A percentile compares a stretch with the other conserved stretches of the same genome.
phyloP scores from a whole-genome alignment of 2,113 vertebrate species.

The Reinhardtius hippoglossoides region DNA sequence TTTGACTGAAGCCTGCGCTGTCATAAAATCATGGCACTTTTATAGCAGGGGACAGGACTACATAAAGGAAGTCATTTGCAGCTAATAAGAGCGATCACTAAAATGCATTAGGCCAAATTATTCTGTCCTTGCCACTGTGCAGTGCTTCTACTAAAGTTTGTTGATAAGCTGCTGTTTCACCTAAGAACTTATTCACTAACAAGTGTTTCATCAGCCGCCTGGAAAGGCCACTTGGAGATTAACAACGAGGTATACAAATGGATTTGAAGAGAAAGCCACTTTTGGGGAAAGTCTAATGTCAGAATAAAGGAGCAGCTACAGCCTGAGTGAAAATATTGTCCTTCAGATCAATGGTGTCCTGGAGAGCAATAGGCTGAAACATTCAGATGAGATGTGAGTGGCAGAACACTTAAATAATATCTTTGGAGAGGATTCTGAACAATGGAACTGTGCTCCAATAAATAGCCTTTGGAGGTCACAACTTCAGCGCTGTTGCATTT shows the following conservation, averaged over 20 bases:
- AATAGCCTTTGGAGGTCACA: conserved; percentile 72
- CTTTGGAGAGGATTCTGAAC: conserved; percentile 60
- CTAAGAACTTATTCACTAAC: conserved; percentile 29
- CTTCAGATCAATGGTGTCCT: conserved; percentile 72
- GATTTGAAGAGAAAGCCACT: conserved; percentile 63
- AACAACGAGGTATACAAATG: conserved; percentile 66
- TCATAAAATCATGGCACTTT: conserved; percentile 73
- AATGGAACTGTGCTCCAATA: conserved; percentile 48
- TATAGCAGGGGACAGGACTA: conserved; percentile 65
- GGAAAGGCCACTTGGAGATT: conserved; percentile 55
- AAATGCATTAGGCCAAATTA: conserved; percentile 72
- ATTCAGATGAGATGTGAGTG: conserved; percentile 69
- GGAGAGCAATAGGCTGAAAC: conserved; percentile 66
- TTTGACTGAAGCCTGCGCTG: conserved; percentile 55
- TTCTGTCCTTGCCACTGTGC: conserved; percentile 62
- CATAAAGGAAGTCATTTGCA: conserved; percentile 68
- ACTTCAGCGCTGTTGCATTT: conserved; percentile 49
- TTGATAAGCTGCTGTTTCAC: conserved; percentile 52
- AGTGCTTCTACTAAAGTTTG: conserved; percentile 49
- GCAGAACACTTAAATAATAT: conserved; percentile 67
- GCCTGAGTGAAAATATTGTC: conserved; percentile 67
- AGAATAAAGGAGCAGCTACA: conserved; percentile 58
- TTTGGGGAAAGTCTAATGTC: conserved; percentile 45
- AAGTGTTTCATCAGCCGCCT: conserved; percentile 48
- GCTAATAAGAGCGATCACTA: conserved; percentile 65